phyloP scores from a whole-genome alignment of 2,113 vertebrate genomes.

The Tetraodon nigroviridis region DNA sequence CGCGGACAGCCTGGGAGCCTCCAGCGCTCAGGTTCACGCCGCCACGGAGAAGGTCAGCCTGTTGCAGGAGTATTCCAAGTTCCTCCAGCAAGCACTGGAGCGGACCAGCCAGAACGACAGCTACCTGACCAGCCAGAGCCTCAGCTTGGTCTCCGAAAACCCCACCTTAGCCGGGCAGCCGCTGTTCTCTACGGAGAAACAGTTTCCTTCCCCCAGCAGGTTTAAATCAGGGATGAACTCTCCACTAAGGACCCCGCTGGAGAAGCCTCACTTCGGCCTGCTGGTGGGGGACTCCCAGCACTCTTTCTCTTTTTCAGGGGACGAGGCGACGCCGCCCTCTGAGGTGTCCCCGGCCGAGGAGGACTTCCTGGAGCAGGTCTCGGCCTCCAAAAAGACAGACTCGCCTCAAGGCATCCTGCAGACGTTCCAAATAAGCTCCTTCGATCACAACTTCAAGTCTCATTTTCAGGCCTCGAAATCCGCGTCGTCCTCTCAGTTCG shows the following conservation, averaged over 20 bases:
- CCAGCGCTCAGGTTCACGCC: conserved; percentile 82
- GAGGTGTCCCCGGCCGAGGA: conserved; percentile 91
- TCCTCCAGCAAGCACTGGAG: conserved; percentile 96
- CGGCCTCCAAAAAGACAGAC: conserved; percentile 93
- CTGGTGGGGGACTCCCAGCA: conserved; percentile 95
- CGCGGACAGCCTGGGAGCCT: conserved; percentile 73
- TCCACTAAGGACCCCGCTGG: conserved; percentile 88
- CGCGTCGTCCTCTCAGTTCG: conserved; percentile 89
- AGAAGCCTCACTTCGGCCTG: conserved; percentile 95
- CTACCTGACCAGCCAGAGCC: conserved; percentile 95
- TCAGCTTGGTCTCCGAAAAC: conserved; percentile 93
- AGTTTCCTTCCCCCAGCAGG: conserved; percentile 87
- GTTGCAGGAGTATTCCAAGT: conserved; percentile 97
- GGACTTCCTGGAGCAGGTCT: conserved; percentile 96
- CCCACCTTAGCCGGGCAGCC: conserved; percentile 86
- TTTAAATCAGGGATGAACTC: conserved; percentile 94
- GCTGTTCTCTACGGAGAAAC: conserved; percentile 93
- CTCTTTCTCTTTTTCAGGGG: conserved; percentile 95
- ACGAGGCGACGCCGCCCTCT: conserved; percentile 88
- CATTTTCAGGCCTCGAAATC: conserved; percentile 88
- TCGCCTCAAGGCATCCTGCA: conserved; percentile 87
- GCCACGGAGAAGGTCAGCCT: conserved; percentile 91
- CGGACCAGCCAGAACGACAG: conserved; percentile 99
- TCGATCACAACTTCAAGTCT: conserved; percentile 94
- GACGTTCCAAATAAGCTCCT: conserved; percentile 93